A percentile compares a stretch with the other conserved stretches of the same genome.
phyloP scores from a whole-genome alignment of 2,888 invertebrate genomes.

The Drosophila barbarae region DNA sequence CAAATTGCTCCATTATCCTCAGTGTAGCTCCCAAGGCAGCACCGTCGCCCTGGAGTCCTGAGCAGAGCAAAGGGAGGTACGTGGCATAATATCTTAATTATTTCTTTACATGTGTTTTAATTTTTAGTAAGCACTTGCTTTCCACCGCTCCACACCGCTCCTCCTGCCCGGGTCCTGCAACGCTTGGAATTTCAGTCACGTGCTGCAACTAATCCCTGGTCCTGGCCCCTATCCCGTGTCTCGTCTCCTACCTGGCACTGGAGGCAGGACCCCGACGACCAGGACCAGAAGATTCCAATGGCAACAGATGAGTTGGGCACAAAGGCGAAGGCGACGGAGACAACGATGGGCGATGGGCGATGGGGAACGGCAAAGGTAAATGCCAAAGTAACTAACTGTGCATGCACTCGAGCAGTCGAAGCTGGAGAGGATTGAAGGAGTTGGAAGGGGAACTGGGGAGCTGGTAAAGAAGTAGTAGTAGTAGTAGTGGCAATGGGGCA shows the following conservation, averaged over 20 bases:
- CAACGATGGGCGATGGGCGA: not conserved
- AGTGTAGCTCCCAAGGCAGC: not conserved
- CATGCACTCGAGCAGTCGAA: constrained; percentile 34
- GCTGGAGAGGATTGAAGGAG: constrained; percentile 7
- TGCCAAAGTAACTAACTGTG: constrained; percentile 64
- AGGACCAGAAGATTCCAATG: constrained; percentile 34
- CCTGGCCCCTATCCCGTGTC: constrained; percentile 21
- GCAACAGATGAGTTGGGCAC: constrained; percentile 58
- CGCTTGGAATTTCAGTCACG: constrained; percentile 67
- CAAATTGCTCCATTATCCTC: not conserved
- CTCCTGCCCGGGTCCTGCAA: not conserved
- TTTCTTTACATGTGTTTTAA: constrained; percentile 72
- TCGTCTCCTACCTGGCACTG: constrained; percentile 13
- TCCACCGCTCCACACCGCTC: constrained; percentile 4
- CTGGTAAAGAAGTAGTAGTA: not conserved
- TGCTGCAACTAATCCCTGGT: constrained; percentile 66
- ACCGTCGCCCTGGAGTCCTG: not conserved
- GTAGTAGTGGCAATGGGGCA: constrained; percentile 2
- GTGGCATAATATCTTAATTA: constrained; percentile 68
- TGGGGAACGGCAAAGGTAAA: constrained; percentile 53
- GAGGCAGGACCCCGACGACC: constrained; percentile 9
- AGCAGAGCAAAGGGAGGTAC: constrained; percentile 1
- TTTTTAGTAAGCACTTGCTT: constrained; percentile 65
- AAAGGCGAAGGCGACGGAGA: constrained; percentile 14
- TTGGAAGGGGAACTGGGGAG: not conserved